These are phyloP conservation scores for Charanyca ferruginea DNA, from an alignment of 2,888 invertebrate species.

Conservation along the genomic window DNA sequence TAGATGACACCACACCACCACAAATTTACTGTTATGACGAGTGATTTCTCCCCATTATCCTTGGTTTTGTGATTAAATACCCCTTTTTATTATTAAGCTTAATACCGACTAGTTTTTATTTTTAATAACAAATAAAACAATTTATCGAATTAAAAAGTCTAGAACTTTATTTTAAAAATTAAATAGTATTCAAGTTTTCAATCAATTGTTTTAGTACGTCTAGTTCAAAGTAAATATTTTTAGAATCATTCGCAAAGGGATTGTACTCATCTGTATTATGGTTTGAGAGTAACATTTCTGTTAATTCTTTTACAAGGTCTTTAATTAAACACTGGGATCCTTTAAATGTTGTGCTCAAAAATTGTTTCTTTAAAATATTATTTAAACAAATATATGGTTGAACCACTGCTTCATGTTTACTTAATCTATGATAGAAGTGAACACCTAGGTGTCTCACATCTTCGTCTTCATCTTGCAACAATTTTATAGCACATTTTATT, in stretches of 20 bases:
- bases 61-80: constrained; percentile 66
- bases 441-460: constrained; percentile 85
- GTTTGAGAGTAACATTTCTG: constrained; percentile 64
- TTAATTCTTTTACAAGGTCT: constrained; percentile 71
- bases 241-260: constrained; percentile 89
- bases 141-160: constrained; percentile 10
- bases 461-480: constrained; percentile 91
- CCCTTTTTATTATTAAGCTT: constrained; percentile 48
- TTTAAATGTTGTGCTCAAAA: constrained; percentile 71
- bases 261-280: constrained; percentile 79
- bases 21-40: constrained; percentile 85
- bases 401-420: constrained; percentile 51
- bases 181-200: constrained; percentile 63
- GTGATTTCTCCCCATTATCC: constrained; percentile 61
- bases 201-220: constrained; percentile 76
- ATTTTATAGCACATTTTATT: constrained; percentile 81
- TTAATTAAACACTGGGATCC: constrained; percentile 65
- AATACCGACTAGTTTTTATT: constrained; percentile 32
- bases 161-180: constrained; percentile 41
- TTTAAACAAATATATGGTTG: constrained; percentile 81
- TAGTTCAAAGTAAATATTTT: constrained; percentile 88
- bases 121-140: constrained; percentile 46
- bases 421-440: constrained; percentile 75
- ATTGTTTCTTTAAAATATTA: constrained; percentile 73
- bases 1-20: constrained; percentile 91